Evolutionary conservation across 2,113 vertebrate species (phyloP), one percentile per base, ranked within the genome.

Genomic region (Bubo scandiacus): DNA sequence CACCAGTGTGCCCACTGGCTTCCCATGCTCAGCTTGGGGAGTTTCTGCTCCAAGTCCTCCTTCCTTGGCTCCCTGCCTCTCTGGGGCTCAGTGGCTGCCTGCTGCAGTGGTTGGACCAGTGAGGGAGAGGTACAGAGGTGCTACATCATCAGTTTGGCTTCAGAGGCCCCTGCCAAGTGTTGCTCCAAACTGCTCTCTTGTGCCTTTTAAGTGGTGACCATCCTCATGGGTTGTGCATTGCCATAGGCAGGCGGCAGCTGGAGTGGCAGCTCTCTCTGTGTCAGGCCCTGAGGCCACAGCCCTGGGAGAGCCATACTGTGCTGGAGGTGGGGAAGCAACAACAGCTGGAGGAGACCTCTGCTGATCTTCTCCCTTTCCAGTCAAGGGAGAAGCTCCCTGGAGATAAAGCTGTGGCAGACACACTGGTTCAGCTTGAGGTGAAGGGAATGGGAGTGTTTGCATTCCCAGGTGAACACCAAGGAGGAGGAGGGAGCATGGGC

Each of bases 211-310:
- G 5, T 15, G 29, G 4, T 2, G 2, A 22, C 13, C 15, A 30
- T n/a, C 10, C 32, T 81, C 17, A 1, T 10, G 30, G 21, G 11
- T 11, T 67, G 22, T 38, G 32, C 15, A 4, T 7, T 86, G 38
- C 29, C 32, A 0, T 1, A 8, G 40, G n/a, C 0, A 2, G 20
- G 15, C 14, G 18, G 12, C 21, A 40, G 13, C 5, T 52, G 32
- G 20, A 63, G 54, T 0, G 0, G n/a, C n/a, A 47, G 10, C 11
- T 29, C 21, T 58, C 8, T 57, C 7, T 91, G 55, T 6, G 26
- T 32, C n/a, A 71, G 18, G 18, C 12, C 32, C n/a, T 38, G 40
- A 63, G 36, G 14, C 30, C 12, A 8, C 19, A 0, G 1, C 17
- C 9, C 9, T 57, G 34, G 11, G n/a, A 75, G 3, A 68, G 8